A percentile compares a stretch with the other conserved stretches of the same genome.
phyloP scores from a whole-genome alignment of 2,113 vertebrate genomes.

The Calyptommatus sinebrachiatus region DNA sequence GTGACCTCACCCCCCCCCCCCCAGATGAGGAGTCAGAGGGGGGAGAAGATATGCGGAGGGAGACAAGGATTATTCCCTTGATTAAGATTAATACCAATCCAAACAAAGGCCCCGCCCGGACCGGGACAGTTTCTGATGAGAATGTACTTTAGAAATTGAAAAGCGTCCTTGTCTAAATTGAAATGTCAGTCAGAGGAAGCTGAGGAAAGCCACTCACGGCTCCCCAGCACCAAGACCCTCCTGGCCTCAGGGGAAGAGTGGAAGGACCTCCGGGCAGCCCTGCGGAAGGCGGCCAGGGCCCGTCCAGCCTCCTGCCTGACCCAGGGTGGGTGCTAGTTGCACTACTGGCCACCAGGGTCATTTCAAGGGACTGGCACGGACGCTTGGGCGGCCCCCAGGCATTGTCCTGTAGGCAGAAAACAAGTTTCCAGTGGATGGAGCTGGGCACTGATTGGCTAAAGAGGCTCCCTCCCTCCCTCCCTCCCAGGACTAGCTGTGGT shows the following conservation, averaged over 20 bases:
- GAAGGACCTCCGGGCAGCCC: too few relatives aligned
- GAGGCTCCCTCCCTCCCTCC: too few relatives aligned
- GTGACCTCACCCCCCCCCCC: neutral
- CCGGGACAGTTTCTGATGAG: neutral
- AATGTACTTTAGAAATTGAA: constrained; percentile 2
- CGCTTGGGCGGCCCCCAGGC: too few relatives aligned
- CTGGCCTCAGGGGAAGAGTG: neutral
- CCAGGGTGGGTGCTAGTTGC: too few relatives aligned
- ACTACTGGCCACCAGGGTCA: too few relatives aligned
- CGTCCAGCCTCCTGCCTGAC: neutral
- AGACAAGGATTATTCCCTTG: fast-evolving
- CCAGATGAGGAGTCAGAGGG: neutral
- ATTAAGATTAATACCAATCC: neutral
- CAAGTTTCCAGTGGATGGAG: too few relatives aligned
- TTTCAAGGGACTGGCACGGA: too few relatives aligned
- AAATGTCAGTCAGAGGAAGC: constrained; percentile 14
- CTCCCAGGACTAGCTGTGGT: too few relatives aligned
- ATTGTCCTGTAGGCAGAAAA: too few relatives aligned
- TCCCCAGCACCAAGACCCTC: neutral
- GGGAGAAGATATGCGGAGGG: fast-evolving
- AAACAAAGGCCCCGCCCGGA: neutral
- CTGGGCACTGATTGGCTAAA: too few relatives aligned
- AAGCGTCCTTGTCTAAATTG: constrained; percentile 17
- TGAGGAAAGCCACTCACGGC: neutral
- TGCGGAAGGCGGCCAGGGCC: neutral